phyloP scores from a whole-genome alignment of 2,113 vertebrate species.

The Electrona antarctica region DNA sequence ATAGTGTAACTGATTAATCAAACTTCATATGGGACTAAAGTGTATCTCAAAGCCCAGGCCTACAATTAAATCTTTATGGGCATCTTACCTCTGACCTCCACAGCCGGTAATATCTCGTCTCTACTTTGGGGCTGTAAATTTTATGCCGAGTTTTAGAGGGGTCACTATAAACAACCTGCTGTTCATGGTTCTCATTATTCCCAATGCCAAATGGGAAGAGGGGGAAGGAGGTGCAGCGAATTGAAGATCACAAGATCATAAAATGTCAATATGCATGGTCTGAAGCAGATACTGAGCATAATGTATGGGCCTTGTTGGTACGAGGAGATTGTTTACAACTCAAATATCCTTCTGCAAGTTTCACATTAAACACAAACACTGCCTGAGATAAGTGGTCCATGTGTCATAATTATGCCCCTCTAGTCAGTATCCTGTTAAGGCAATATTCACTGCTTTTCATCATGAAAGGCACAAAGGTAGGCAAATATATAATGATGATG shows the following conservation, averaged over 20 bases:
- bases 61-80: constrained; percentile 62
- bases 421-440: constrained; percentile 37
- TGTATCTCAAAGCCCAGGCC: constrained; percentile 3
- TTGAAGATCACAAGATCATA: constrained; percentile 39
- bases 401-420: constrained; percentile 62
- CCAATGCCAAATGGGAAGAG: constrained; percentile 46
- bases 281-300: constrained; percentile 2
- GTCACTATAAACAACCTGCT: constrained; percentile 66
- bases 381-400: constrained; percentile 57
- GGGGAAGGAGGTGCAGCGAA: constrained; percentile 35
- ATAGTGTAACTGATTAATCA: constrained; percentile 3
- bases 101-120: constrained; percentile 32
- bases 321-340: constrained; percentile 16
- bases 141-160: constrained; percentile 44
- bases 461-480: constrained; percentile 28
- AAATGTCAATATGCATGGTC: constrained; percentile 30
- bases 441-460: constrained; percentile 17
- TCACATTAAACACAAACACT: constrained; percentile 50
- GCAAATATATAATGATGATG: constrained; percentile 49
- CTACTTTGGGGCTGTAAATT: constrained; percentile 54
- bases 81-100: constrained; percentile 50
- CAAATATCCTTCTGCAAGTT: constrained; percentile 22
- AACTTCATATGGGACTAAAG: not conserved
- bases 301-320: not conserved
- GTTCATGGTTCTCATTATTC: constrained; percentile 67